A percentile compares a stretch with the other conserved stretches of the same genome.
Conservation (phyloP, 2,888 invertebrate genomes). For the Artemia sp. region DNA sequence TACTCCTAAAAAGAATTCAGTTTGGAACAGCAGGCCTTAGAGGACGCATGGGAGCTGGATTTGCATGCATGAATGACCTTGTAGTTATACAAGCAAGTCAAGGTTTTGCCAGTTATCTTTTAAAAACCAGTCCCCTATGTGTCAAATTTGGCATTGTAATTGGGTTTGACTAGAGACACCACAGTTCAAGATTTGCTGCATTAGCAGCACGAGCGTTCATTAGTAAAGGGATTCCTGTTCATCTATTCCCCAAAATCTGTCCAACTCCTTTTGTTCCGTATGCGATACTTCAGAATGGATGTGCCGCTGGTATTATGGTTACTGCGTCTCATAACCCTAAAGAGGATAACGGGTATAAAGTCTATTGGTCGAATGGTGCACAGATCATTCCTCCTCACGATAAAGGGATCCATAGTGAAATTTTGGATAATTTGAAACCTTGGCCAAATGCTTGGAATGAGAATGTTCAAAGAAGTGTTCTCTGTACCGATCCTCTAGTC, state of each 20-base stretch:
- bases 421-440: constrained; percentile 58
- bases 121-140: constrained; percentile 32
- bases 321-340: constrained; percentile 93
- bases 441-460: constrained; percentile 59
- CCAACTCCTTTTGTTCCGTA: constrained; percentile 91
- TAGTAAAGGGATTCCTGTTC: constrained; percentile 54
- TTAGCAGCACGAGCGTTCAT: constrained; percentile 69
- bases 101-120: constrained; percentile 33
- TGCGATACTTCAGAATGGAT: constrained; percentile 51
- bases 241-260: constrained; percentile 56
- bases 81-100: too few relatives aligned
- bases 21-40: constrained; percentile 75
- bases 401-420: constrained; percentile 57
- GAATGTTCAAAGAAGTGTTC: constrained; percentile 37
- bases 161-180: constrained; percentile 81
- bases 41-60: too few relatives aligned
- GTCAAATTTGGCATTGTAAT: constrained; percentile 56
- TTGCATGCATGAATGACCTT: too few relatives aligned
- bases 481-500: constrained; percentile 53
- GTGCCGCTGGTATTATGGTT: constrained; percentile 75
- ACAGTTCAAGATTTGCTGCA: constrained; percentile 80
- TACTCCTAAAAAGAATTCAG: constrained; percentile 51
- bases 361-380: constrained; percentile 62
- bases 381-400: constrained; percentile 54
- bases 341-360: constrained; percentile 92